Conservation (phyloP, 2,888 invertebrate species). For the Rapana venosa region DNA sequence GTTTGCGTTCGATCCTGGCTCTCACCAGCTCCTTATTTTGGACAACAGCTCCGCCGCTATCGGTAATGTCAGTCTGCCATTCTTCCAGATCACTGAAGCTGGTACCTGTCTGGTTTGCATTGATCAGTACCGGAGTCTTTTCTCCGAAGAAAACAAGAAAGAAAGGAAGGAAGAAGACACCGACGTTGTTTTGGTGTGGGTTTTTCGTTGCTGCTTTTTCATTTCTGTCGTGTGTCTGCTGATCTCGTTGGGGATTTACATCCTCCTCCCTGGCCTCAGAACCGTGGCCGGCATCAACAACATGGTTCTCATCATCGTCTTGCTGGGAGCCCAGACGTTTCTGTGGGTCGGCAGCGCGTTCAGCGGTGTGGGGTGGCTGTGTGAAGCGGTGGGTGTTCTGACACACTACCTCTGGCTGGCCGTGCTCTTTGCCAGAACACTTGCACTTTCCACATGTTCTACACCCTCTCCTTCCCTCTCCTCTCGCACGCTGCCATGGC, state of each 20-base stretch:
- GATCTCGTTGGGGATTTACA: slow-evolving; percentile 52
- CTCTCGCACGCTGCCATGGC: slow-evolving; percentile 8
- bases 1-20: slow-evolving; percentile 10
- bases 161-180: neutral
- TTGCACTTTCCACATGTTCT: slow-evolving; percentile 57
- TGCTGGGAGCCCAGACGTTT: slow-evolving; percentile 50
- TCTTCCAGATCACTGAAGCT: slow-evolving; percentile 1
- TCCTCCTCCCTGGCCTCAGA: slow-evolving; percentile 46
- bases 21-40: neutral
- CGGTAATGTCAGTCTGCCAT: neutral
- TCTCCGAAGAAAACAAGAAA: neutral
- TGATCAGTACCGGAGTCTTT: neutral
- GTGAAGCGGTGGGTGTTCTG: slow-evolving; percentile 50
- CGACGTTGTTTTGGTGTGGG: neutral
- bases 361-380: slow-evolving; percentile 34
- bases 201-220: slow-evolving; percentile 43
- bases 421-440: slow-evolving; percentile 50
- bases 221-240: slow-evolving; percentile 51
- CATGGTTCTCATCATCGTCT: slow-evolving; percentile 48
- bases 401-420: slow-evolving; percentile 55
- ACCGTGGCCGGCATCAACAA: slow-evolving; percentile 55
- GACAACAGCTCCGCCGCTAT: neutral
- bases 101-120: neutral
- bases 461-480: slow-evolving; percentile 40
- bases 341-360: slow-evolving; percentile 45